Evolutionary conservation across 2,888 invertebrate species (phyloP).

Genomic region (Steromphala cineraria): DNA sequence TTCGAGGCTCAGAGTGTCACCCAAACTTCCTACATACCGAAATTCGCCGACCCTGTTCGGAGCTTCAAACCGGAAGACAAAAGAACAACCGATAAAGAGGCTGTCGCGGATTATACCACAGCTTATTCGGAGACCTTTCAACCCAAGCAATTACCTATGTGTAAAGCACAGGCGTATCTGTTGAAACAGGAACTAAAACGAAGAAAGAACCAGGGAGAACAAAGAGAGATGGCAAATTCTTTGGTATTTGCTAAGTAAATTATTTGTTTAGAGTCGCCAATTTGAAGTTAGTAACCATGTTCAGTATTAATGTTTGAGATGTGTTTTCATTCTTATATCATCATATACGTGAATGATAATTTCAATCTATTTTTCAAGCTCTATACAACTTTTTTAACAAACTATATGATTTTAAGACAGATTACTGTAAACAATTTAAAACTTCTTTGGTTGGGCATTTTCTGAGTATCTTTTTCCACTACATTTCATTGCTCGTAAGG

Average conservation of each 20-base stretch:
- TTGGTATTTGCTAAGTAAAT: conserved; percentile 27
- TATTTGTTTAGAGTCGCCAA: background rate
- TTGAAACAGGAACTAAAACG: conserved; percentile 63
- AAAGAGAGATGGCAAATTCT: background rate
- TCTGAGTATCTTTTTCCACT: too few species aligned
- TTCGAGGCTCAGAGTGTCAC: conserved; percentile 55
- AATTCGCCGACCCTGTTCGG: conserved; percentile 49
- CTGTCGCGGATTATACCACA: conserved; percentile 63
- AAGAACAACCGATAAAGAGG: conserved; percentile 46
- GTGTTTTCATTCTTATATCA: too few species aligned
- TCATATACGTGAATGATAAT: too few species aligned
- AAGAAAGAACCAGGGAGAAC: conserved; percentile 38
- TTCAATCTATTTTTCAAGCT: too few species aligned
- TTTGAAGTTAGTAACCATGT: too few species aligned
- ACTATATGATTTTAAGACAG: too few species aligned
- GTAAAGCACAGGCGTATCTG: conserved; percentile 61
- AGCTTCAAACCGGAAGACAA: conserved; percentile 61
- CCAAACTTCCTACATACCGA: conserved; percentile 56
- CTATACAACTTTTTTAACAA: too few species aligned
- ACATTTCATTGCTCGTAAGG: too few species aligned
- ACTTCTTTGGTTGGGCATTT: too few species aligned
- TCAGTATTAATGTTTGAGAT: too few species aligned
- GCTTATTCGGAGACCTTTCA: conserved; percentile 58
- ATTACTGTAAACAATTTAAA: too few species aligned
- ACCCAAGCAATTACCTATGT: conserved; percentile 59